Evolutionary conservation across 2,888 invertebrate genomes (phyloP), one percentile per base, ranked within the genome.

Genomic region (Coelinius sp.): DNA sequence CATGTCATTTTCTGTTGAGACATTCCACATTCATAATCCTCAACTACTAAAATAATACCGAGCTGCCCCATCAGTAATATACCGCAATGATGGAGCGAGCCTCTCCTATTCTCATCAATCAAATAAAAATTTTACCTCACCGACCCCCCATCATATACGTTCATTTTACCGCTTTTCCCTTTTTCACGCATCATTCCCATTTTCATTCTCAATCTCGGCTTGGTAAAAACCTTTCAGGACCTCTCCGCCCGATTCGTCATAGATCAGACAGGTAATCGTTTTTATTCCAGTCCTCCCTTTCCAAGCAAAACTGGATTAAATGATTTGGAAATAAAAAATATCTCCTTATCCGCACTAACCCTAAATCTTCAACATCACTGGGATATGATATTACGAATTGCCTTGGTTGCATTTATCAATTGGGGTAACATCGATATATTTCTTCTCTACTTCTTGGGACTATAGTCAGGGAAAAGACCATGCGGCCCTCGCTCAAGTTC

Each of bases 181-280:
- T 59, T 59, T 59, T 59, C 59, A 59, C 59, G 59, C 59, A 59
- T 59, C 59, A 59, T 59, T 59, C 59, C 59, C 59, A 35, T 59
- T 59, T 59, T 59, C 35, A 59, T 59, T 17, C 35, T 59, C 59
- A 59, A 59, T 59, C 59, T 59, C 59, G 35, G 25, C 8, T 25
- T 8, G 31, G 59, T 31, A 59, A 59, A 59, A 59, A 59, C 27
- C 35, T 35, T 20, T 14, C 17, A 14, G 17, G 59, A 59, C 31
- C 59, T 20, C n/a, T n/a, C 8, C 31, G 27, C 20, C 35, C 59
- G 59, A 59, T 59, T 59, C 59, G 59, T 59, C 59, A 59, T 59
- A 59, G 31, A 59, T 31, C 31, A 59, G 59, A 59, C 59, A 59
- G 59, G 59, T 35, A 59, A 59, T 59, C 59, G 59, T 59, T 59